Evolutionary conservation across 2,888 invertebrate species (phyloP).

Genomic region (Agriopis aurantiaria): DNA sequence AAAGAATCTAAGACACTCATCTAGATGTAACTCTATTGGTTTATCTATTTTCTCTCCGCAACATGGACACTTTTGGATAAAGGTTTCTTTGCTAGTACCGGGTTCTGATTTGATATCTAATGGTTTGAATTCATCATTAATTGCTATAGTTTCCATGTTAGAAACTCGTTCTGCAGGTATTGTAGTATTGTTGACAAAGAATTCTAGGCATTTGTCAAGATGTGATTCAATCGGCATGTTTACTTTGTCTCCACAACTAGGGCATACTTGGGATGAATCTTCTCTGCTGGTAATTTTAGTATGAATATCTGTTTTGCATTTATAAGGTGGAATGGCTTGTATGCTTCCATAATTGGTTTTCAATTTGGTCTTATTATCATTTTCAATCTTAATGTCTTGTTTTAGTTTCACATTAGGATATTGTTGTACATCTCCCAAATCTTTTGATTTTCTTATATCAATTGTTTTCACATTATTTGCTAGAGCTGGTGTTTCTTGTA

Average conservation of each 20-base stretch:
- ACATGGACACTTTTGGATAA: slow-evolving; percentile 73
- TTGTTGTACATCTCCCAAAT: not conserved
- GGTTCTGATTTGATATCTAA: slow-evolving; percentile 44
- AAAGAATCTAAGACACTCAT: slow-evolving; percentile 80
- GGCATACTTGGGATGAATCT: not conserved
- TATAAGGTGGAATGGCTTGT: slow-evolving; percentile 13
- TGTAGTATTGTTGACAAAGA: slow-evolving; percentile 13
- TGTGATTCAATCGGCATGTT: slow-evolving; percentile 14
- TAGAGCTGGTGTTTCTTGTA: slow-evolving; percentile 12
- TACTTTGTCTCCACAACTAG: slow-evolving; percentile 9
- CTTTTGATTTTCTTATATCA: slow-evolving; percentile 4
- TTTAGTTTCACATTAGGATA: not conserved
- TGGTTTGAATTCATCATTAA: slow-evolving; percentile 7
- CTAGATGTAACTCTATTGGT: slow-evolving; percentile 77
- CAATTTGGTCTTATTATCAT: slow-evolving; percentile 8
- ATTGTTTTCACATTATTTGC: not conserved
- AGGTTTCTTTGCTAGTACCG: slow-evolving; percentile 50
- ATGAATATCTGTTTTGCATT: slow-evolving; percentile 17
- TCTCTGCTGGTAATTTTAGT: slow-evolving; percentile 9
- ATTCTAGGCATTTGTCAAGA: slow-evolving; percentile 16
- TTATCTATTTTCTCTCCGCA: slow-evolving; percentile 68
- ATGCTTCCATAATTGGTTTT: slow-evolving; percentile 13
- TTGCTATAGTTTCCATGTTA: slow-evolving; percentile 3
- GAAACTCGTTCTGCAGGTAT: slow-evolving; percentile 14
- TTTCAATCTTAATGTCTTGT: slow-evolving; percentile 12